Base-by-base conservation (phyloP, 2,113 vertebrate genomes). In the Mungos mungo region DNA sequence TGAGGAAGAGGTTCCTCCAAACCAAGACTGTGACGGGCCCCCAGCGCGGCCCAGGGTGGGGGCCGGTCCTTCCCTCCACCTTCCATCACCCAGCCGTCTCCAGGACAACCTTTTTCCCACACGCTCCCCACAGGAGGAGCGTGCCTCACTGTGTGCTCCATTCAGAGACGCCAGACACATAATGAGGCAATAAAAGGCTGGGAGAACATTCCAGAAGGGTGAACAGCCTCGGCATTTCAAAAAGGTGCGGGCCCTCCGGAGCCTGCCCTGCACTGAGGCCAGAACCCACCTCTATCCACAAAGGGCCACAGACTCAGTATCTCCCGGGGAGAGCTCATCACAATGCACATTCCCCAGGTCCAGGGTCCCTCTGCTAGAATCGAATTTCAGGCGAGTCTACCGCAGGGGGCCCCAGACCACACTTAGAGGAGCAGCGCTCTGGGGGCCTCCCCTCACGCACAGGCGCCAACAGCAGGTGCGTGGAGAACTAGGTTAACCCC, bases 401-500 rank as follows among this genome's bases (percentile, higher is more conserved):
- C 0, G 14, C 33, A 1, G 38, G 47, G 0, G 13, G 69, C 5
- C 66, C 68, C 80, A 57, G 65, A 35, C 23, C 38, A 60, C 45
- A 4, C 31, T 33, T 29, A 35, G 71, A 72, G 29, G 50, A 47
- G 16, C 0, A 1, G 13, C 10, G 25, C 66, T n/a, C 11, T 3
- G 7, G 25, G n/a, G 72, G 54, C 3, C 0, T 2, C 79, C 19
- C 2, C 33, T 31, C 18, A 19, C 1, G 0, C 41, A 5, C 50
- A 76, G 57, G 18, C 12, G 29, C 41, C 52, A 23, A 0, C 0
- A 0, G 57, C 57, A 60, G 33, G 38, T 9, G 9, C 5, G 2
- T 45, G 2, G 81, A 19, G 35, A 16, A 18, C 27, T 3, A 0
- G 50, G 69, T 19, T 27, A 33, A 19, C 19, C 7, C 21, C 77